Percentiles rank a stretch among this genome's conserved stretches.
phyloP scores from a whole-genome alignment of 2,888 invertebrate genomes.

The Eristalis pertinax region DNA sequence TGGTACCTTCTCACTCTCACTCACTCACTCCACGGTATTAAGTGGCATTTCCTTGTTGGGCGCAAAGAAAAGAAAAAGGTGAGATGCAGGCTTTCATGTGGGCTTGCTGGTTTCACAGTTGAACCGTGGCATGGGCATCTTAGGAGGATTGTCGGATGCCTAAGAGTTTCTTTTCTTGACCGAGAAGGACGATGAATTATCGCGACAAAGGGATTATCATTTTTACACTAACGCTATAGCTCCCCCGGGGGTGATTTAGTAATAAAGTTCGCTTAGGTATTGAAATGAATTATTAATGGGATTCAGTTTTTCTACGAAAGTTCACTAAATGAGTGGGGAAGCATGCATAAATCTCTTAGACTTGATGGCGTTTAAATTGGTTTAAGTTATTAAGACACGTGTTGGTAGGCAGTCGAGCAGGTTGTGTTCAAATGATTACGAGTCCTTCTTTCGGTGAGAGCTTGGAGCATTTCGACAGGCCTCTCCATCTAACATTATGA shows the following conservation, averaged over 20 bases:
- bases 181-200: conserved; percentile 77
- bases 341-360: conserved; percentile 45
- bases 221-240: conserved; percentile 77
- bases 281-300: conserved; percentile 71
- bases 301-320: not conserved
- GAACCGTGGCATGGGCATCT: conserved; percentile 42
- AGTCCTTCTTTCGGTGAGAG: not conserved
- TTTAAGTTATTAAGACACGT: conserved; percentile 34
- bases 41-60: conserved; percentile 54
- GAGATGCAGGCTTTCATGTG: conserved; percentile 62
- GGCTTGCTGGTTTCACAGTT: conserved; percentile 62
- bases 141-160: conserved; percentile 24
- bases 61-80: conserved; percentile 4
- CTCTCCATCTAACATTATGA: no score
- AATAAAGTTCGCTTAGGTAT: conserved; percentile 65
- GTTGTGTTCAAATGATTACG: not conserved
- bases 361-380: conserved; percentile 66
- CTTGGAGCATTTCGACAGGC: no score
- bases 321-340: not conserved
- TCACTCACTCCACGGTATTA: conserved; percentile 17
- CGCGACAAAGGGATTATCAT: conserved; percentile 81
- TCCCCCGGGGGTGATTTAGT: conserved; percentile 70
- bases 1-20: not conserved
- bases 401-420: not conserved
- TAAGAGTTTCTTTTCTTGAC: conserved; percentile 31